A percentile compares a stretch with the other conserved stretches of the same genome.
phyloP scores from a whole-genome alignment of 30 jellyfish, hydroid and myxozoan species.

The Hydractinia symbiolongicarpus region DNA sequence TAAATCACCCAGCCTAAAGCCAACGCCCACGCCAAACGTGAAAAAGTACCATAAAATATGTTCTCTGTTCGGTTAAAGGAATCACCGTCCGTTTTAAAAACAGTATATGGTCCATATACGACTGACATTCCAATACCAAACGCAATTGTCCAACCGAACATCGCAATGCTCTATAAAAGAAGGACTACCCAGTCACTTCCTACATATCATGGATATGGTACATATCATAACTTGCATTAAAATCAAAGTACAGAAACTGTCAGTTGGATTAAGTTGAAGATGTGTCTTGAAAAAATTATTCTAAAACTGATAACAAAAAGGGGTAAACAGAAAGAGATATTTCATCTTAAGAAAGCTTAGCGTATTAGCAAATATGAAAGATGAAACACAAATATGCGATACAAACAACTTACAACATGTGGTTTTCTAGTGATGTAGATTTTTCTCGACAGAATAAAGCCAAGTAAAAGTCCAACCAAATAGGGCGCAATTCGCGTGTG shows the following conservation, averaged over 20 bases:
- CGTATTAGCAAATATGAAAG: too few relatives aligned
- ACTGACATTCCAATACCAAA: conserved; percentile 53
- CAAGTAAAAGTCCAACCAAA: conserved; percentile 7
- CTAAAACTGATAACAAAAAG: too few relatives aligned
- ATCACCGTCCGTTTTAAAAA: conserved; percentile 47
- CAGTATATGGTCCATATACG: conserved; percentile 70
- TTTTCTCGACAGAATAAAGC: conserved; percentile 16
- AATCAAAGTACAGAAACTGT: conserved; percentile 25
- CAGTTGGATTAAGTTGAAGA: conserved; percentile 40
- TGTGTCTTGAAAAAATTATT: conserved; percentile 32
- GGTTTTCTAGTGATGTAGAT: neutral
- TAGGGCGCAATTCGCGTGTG: conserved; percentile 22
- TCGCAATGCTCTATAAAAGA: conserved; percentile 23
- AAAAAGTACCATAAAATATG: conserved; percentile 66
- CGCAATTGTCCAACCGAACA: conserved; percentile 65
- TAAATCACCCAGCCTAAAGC: conserved; percentile 74
- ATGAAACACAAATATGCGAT: too few relatives aligned
- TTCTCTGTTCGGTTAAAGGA: conserved; percentile 53
- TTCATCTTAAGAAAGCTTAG: too few relatives aligned
- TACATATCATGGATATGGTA: too few relatives aligned
- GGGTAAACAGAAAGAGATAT: too few relatives aligned
- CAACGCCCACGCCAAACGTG: conserved; percentile 79
- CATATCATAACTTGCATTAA: too few relatives aligned
- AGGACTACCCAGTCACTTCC: too few relatives aligned
- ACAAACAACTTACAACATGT: conserved; percentile 39